phyloP scores from a whole-genome alignment of 1,140 invertebrate genomes.

The Pogonomyrmex californicus region DNA sequence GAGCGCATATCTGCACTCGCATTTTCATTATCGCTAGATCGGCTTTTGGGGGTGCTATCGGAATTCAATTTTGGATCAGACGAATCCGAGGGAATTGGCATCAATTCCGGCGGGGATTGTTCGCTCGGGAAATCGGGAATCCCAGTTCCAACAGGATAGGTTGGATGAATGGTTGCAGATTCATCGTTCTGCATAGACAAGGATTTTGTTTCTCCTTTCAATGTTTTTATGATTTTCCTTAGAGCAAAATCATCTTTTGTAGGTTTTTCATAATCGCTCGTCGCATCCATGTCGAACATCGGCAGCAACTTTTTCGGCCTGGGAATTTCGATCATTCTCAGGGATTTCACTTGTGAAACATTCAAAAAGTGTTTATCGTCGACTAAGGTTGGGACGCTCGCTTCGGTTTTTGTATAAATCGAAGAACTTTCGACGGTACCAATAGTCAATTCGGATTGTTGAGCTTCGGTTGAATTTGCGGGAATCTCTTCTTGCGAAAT shows the following conservation, averaged over 20 bases:
- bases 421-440: background rate
- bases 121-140: background rate
- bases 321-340: conserved; percentile 56
- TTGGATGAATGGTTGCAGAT: background rate
- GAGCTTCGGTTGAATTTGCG: background rate
- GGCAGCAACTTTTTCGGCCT: conserved; percentile 21
- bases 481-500: background rate
- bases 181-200: background rate
- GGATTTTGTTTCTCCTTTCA: background rate
- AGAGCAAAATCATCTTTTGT: background rate
- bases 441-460: background rate
- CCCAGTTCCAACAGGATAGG: no score
- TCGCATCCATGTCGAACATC: background rate
- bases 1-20: conserved; percentile 18
- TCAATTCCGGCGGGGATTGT: background rate
- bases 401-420: background rate
- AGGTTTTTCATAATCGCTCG: background rate
- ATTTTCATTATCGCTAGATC: background rate
- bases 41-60: background rate
- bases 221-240: conserved; percentile 28
- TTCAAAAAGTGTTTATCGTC: conserved; percentile 5
- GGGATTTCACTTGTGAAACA: conserved; percentile 3
- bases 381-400: background rate
- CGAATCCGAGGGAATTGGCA: background rate
- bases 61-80: background rate